Evolutionary conservation across 2,888 invertebrate species (phyloP).

Genomic region (Trichogramma dendrolimi): DNA sequence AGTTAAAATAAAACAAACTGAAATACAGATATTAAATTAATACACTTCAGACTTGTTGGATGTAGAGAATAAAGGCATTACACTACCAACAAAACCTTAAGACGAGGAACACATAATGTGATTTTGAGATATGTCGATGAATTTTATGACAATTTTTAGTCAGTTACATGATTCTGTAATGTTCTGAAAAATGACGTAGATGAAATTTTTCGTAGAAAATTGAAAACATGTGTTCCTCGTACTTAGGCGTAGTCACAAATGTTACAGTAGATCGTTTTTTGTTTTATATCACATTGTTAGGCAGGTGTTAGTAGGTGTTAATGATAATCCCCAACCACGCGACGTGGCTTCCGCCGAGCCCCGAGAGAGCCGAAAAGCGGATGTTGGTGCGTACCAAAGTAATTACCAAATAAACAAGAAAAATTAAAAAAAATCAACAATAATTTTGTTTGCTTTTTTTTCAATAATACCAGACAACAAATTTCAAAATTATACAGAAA

Average conservation of each 20-base stretch:
- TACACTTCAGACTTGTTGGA: too few species aligned
- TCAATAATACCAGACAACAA: not conserved
- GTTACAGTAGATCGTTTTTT: not conserved
- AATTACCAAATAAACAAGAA: conserved; percentile 18
- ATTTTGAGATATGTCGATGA: not conserved
- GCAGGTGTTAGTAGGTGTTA: conserved; percentile 47
- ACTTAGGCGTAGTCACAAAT: not conserved
- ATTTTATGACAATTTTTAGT: not conserved
- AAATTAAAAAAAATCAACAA: conserved; percentile 9
- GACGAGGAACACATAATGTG: too few species aligned
- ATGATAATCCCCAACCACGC: conserved; percentile 47
- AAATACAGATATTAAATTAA: too few species aligned
- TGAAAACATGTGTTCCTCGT: not conserved
- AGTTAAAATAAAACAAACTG: too few species aligned
- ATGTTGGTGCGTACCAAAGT: conserved; percentile 39
- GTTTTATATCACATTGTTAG: conserved; percentile 33
- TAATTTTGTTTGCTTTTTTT: not conserved
- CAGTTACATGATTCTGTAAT: not conserved
- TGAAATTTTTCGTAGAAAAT: not conserved
- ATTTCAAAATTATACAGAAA: conserved; percentile 1
- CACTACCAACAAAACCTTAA: too few species aligned
- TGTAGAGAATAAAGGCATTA: too few species aligned
- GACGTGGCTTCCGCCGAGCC: conserved; percentile 52
- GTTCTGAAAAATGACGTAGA: not conserved
- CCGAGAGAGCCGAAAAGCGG: conserved; percentile 53